Conservation (phyloP, 1,140 invertebrate genomes). For the Drosophila sulfurigaster region DNA sequence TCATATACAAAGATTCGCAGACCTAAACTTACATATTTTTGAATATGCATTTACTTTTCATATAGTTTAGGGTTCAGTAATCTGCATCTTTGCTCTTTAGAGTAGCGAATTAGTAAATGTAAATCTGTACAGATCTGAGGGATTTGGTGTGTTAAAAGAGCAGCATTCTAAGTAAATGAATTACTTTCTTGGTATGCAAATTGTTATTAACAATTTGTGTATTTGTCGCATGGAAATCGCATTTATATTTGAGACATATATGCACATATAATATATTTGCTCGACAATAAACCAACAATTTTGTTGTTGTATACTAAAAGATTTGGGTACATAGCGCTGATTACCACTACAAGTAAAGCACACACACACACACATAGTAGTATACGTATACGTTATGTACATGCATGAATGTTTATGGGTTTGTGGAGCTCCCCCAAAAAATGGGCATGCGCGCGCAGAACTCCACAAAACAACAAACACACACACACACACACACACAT, state of each 20-base stretch:
- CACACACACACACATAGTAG: background rate
- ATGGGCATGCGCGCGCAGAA: constrained; percentile 72
- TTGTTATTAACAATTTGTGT: constrained; percentile 22
- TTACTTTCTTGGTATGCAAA: background rate
- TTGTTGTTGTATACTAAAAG: constrained; percentile 75
- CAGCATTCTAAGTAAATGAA: background rate
- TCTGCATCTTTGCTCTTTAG: too few species aligned
- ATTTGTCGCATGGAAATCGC: constrained; percentile 2
- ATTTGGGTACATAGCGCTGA: constrained; percentile 62
- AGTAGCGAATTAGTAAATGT: too few species aligned
- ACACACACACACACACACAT: constrained; percentile 18
- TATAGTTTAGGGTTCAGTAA: too few species aligned
- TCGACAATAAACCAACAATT: constrained; percentile 53
- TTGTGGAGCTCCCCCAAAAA: constrained; percentile 53
- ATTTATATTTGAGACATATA: constrained; percentile 7
- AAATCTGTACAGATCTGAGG: too few species aligned
- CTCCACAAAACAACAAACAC: constrained; percentile 69
- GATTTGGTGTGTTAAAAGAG: too few species aligned
- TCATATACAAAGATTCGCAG: too few species aligned
- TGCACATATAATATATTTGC: constrained; percentile 3
- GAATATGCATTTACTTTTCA: too few species aligned
- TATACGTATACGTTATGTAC: constrained; percentile 33
- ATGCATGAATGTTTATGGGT: constrained; percentile 19
- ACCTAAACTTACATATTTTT: too few species aligned
- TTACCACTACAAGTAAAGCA: constrained; percentile 14